These are phyloP conservation scores for Potorous gilbertii DNA, from an alignment of 2,797 vertebrate genomes.

Conservation along the genomic window DNA sequence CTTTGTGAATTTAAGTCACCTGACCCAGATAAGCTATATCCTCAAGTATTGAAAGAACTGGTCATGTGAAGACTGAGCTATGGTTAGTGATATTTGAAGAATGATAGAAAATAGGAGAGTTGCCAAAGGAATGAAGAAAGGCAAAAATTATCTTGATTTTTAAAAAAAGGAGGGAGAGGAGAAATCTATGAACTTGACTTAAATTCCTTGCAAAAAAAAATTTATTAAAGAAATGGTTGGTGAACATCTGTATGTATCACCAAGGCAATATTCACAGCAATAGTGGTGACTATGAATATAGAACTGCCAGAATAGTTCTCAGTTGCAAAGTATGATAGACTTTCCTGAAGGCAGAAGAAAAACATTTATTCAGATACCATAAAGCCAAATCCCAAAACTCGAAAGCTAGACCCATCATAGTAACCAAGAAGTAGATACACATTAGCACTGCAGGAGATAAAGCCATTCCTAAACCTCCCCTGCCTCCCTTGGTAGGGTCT, in stretches of 20 bases:
- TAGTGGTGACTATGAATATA: no score
- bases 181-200: not conserved
- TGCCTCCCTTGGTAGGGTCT: no score
- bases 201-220: not conserved
- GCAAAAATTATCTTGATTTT: not conserved
- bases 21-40: not conserved
- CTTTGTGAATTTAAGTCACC: not conserved
- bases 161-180: not conserved
- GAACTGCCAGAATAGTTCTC: no score
- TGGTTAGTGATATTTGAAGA: not conserved
- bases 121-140: not conserved
- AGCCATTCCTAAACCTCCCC: no score
- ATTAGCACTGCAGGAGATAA: no score
- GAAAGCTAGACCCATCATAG: no score
- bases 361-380: no score
- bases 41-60: not conserved
- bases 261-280: no score
- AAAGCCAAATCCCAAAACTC: no score
- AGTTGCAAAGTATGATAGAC: no score
- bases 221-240: not conserved
- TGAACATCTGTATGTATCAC: not conserved
- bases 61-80: not conserved
- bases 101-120: not conserved
- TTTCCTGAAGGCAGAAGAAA: no score
- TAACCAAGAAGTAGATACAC: no score